phyloP scores from a whole-genome alignment of 2,888 invertebrate genomes.

The Cantharis flavilabris region DNA sequence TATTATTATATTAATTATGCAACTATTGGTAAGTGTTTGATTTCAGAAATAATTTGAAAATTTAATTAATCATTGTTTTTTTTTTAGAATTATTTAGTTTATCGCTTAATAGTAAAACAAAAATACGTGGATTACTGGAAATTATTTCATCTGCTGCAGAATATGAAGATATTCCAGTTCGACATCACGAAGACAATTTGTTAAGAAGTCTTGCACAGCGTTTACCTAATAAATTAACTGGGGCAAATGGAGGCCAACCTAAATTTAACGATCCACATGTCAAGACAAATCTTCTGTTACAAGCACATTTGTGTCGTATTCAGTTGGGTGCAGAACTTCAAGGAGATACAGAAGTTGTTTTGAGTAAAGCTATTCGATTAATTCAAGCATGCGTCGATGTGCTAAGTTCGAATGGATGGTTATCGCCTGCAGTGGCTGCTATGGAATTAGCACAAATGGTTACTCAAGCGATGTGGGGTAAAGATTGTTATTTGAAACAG shows the following conservation, averaged over 20 bases:
- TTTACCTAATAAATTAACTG: conserved; percentile 65
- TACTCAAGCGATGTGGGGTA: conserved; percentile 99
- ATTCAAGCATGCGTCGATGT: conserved; percentile 97
- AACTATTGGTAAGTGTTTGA: conserved; percentile 77
- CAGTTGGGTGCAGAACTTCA: conserved; percentile 96
- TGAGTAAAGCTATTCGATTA: conserved; percentile 82
- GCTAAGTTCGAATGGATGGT: conserved; percentile 94
- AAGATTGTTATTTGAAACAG: conserved; percentile 96
- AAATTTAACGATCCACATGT: conserved; percentile 96
- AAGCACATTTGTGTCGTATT: conserved; percentile 93
- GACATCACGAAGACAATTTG: conserved; percentile 93
- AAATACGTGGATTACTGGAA: conserved; percentile 94
- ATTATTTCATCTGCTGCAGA: conserved; percentile 98
- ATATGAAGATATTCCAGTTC: conserved; percentile 90
- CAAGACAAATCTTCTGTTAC: conserved; percentile 93
- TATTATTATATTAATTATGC: conserved; percentile 99
- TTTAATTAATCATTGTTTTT: conserved; percentile 9
- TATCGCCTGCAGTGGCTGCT: conserved; percentile 96
- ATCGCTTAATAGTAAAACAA: conserved; percentile 95
- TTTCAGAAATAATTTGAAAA: background rate
- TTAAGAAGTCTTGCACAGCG: conserved; percentile 64
- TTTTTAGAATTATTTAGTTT: conserved; percentile 93
- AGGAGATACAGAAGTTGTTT: conserved; percentile 90
- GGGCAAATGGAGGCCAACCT: conserved; percentile 64
- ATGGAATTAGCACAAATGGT: conserved; percentile 99